These are phyloP conservation scores for Vidua chalybeata DNA, from an alignment of 2,113 vertebrate genomes.

Conservation along the genomic window DNA sequence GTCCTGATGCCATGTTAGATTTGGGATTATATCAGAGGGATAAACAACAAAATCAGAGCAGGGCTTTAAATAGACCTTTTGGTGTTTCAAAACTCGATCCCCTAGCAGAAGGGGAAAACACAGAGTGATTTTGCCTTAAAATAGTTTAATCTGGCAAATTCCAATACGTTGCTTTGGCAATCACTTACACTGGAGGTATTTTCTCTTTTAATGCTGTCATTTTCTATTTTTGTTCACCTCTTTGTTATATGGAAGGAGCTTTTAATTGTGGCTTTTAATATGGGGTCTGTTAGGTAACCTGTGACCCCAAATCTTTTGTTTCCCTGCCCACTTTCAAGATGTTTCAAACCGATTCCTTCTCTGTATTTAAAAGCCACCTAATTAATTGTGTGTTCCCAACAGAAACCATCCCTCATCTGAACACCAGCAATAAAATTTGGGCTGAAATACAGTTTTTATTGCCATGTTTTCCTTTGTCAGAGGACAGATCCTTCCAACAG, in stretches of 20 bases:
- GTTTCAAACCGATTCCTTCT: background rate
- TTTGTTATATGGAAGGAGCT: background rate
- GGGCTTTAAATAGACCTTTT: background rate
- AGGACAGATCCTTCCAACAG: background rate
- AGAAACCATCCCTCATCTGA: background rate
- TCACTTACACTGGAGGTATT: background rate
- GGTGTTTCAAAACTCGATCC: background rate
- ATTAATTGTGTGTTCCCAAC: background rate
- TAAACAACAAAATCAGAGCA: background rate
- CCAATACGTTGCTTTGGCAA: background rate
- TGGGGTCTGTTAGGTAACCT: background rate
- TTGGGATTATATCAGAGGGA: background rate
- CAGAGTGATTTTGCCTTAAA: background rate
- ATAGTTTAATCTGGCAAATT: background rate
- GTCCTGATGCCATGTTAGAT: background rate
- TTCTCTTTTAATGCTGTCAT: background rate
- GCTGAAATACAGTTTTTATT: background rate
- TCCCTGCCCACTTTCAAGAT: background rate
- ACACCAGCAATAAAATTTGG: background rate
- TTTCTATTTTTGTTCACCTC: background rate
- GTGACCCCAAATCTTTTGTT: background rate
- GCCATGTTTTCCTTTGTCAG: background rate
- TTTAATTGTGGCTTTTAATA: background rate
- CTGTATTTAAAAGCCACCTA: background rate
- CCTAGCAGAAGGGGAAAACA: background rate